Evolutionary conservation across 1,140 invertebrate species (phyloP), one percentile per base, ranked within the genome.

Genomic region (Colletes latitarsis): DNA sequence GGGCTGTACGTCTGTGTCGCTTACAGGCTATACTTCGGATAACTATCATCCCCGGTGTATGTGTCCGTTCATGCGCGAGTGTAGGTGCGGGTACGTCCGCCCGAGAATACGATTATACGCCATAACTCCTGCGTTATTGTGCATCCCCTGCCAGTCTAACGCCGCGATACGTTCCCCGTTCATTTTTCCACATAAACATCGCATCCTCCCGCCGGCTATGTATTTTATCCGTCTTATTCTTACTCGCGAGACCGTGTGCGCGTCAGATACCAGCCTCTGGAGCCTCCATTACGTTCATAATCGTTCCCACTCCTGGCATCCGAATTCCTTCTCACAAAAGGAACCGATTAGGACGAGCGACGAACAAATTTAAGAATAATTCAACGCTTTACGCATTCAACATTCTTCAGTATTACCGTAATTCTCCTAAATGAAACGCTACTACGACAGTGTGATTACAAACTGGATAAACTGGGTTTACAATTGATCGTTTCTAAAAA

Each of bases 271-370:
- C 1, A 5, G 19, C 21, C 43, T 43, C 63, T 21, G 9, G 12
- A 41, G 30, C 53, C 15, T 6, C 77, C 41, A 53, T 80, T 68
- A 68, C 71, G 53, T 80, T 75, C 68, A 80, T 60, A 62, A 75
- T 80, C 71, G 78, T 30, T 30, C 30, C 30, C 30, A 30, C 30
- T 30, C 30, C 30, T 30, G 30, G 30, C 30, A 30, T 30, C 41
- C 30, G 41, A 6, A 41, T 68, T 53, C 57, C 52, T 46, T 70
- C 49, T 41, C 53, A 2, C 30, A 2, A 30, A 2, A 30, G 41
- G 71, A 60, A 86, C 83, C 83, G 80, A 88, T 88, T 85, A 82
- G 78, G 84, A 17, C 39, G 46, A 55, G 53, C 77, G 76, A 73
- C 83, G 82, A 83, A 86, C 81, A 86, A 86, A 86, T 30, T 30